A percentile compares a stretch with the other conserved stretches of the same genome.
Evolutionary conservation across 2,888 invertebrate genomes (phyloP).

Genomic region (Tryphoninae sp.): DNA sequence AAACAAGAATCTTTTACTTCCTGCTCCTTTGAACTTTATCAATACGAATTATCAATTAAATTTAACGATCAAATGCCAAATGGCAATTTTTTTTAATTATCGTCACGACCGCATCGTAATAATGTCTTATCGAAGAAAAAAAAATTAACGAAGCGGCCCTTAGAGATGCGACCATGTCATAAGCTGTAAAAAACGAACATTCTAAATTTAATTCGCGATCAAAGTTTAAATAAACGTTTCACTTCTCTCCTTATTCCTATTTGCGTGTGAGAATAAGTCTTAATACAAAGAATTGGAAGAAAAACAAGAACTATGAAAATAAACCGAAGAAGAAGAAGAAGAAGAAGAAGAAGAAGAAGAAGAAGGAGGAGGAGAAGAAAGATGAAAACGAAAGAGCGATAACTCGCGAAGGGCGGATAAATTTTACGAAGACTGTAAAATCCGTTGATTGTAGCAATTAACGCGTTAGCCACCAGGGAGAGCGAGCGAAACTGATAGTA

Average conservation of each 20-base stretch:
- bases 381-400: slow-evolving; percentile 8
- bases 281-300: slow-evolving; percentile 10
- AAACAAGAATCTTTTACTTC: no score
- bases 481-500: slow-evolving; percentile 32
- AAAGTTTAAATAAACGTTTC: slow-evolving; percentile 19
- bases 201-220: slow-evolving; percentile 41
- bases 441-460: slow-evolving; percentile 52
- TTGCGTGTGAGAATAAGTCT: not conserved
- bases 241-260: not conserved
- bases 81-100: no score
- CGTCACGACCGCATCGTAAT: no score
- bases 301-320: not conserved
- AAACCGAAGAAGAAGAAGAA: not conserved
- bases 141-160: not conserved
- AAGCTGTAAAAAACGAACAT: not conserved
- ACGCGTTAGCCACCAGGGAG: slow-evolving; percentile 35
- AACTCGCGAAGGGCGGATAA: slow-evolving; percentile 37
- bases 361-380: slow-evolving; percentile 2
- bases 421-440: slow-evolving; percentile 55
- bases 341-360: slow-evolving; percentile 13
- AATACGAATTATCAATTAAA: no score
- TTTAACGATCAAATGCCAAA: no score
- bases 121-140: no score
- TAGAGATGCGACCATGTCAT: not conserved
- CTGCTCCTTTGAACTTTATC: no score